Base-by-base conservation (phyloP, 2,113 vertebrate genomes). In the Tamias sibiricus region DNA sequence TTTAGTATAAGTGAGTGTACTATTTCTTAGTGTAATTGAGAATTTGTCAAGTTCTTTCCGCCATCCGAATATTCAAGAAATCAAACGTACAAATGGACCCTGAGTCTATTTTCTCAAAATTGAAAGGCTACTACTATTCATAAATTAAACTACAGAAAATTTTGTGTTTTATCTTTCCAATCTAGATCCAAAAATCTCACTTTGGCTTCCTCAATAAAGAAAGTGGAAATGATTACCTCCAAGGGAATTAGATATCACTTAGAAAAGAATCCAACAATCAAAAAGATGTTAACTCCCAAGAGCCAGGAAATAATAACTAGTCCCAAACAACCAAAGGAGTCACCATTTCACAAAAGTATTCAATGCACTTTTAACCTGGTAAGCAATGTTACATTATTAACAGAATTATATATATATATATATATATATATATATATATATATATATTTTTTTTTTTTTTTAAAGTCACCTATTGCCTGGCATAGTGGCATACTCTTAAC, bases 21-120 rank as follows among this genome's bases (percentile, higher is more conserved):
- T 80, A 62, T 52, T 49, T 62, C 96, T 93, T 35, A 75, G 4
- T 54, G 40, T 59, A 91, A 30, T 76, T 88, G 54, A 83, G 42
- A 93, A 91, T 74, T 90, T 91, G 62, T 85, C 81, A 90, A 88
- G 30, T 91, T 94, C 75, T 90, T 94, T 94, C n/a, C 8, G 95
- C 72, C 20, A 68, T 57, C 54, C 72, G 40, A 74, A 96, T 91
- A 84, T 57, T 9, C 2, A 91, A 90, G 37, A 96, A 91, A 84
- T 93, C 16, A 64, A 96, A 97, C 83, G 24, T 87, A 19, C 20
- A 71, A 92, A 28, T 91, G 80, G 26, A 44, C 9, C 37, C 64
- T 79, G 22, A 59, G 20, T 69, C n/a, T 69, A 68, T 72, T 95
- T 86, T 85, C 30, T 87, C 47, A 93, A 57, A 84, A 71, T 62